Conservation (phyloP, 2,888 invertebrate genomes). For the Cataglyphis altisquamis region DNA sequence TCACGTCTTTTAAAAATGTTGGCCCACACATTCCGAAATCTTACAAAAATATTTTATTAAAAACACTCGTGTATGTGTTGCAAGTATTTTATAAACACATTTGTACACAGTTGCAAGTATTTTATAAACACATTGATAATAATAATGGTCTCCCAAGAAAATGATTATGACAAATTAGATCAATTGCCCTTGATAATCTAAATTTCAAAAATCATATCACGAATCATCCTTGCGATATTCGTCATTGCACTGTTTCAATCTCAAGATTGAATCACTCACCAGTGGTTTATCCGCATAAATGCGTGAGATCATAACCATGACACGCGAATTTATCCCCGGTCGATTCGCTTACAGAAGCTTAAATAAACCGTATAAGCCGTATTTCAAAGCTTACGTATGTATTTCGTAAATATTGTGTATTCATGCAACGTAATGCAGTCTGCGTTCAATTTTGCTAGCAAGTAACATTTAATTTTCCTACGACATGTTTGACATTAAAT, state of each 20-base stretch:
- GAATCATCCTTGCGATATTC: constrained; percentile 30
- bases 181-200: neutral
- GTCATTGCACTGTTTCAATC: constrained; percentile 40
- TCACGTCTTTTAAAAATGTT: constrained; percentile 5
- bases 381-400: constrained; percentile 16
- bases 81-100: neutral
- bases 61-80: neutral
- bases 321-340: constrained; percentile 38
- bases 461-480: neutral
- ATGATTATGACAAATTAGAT: neutral
- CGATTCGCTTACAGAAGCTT: constrained; percentile 16
- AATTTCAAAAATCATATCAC: neutral
- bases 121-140: neutral
- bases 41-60: neutral
- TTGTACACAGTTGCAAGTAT: neutral
- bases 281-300: constrained; percentile 25
- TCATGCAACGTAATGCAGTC: neutral
- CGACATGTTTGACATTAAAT: neutral
- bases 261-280: constrained; percentile 33
- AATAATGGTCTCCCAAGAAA: neutral
- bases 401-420: constrained; percentile 32
- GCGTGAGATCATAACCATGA: constrained; percentile 41
- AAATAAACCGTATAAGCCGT: constrained; percentile 11
- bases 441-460: constrained; percentile 27
- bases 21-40: neutral